Evolutionary conservation across 2,113 vertebrate genomes (phyloP).

Genomic region (Mandrillus leucophaeus): DNA sequence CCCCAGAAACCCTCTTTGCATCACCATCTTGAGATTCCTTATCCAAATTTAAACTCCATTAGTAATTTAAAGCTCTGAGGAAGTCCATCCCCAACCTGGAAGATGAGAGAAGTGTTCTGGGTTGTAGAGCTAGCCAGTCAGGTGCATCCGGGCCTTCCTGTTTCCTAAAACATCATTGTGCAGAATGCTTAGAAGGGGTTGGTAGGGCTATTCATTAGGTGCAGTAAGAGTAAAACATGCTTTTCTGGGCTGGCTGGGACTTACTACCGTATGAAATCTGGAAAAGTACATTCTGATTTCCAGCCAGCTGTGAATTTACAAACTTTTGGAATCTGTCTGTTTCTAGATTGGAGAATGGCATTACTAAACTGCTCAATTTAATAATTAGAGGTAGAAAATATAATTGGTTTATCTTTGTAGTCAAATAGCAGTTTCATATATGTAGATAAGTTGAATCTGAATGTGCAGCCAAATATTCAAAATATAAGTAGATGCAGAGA

Average conservation of each 20-base stretch:
- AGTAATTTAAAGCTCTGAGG: not conserved
- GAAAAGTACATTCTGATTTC: constrained; percentile 32
- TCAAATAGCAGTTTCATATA: not conserved
- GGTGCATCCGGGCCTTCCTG: not conserved
- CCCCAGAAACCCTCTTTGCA: not conserved
- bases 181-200: not conserved
- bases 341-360: not conserved
- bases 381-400: constrained; percentile 56
- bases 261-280: not conserved
- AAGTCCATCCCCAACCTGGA: not conserved
- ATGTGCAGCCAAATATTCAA: not conserved
- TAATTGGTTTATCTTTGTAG: not conserved
- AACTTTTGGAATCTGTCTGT: not conserved
- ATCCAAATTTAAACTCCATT: not conserved
- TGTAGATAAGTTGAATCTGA: constrained; percentile 9
- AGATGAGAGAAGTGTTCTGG: not conserved
- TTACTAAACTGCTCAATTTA: constrained; percentile 49
- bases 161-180: not conserved
- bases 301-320: not conserved
- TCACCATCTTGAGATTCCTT: not conserved
- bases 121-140: not conserved
- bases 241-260: not conserved
- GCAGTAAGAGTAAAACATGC: not conserved
- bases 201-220: not conserved
- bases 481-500: constrained; percentile 6